phyloP scores from a whole-genome alignment of 2,797 vertebrate genomes.

The Champsocephalus gunnari region DNA sequence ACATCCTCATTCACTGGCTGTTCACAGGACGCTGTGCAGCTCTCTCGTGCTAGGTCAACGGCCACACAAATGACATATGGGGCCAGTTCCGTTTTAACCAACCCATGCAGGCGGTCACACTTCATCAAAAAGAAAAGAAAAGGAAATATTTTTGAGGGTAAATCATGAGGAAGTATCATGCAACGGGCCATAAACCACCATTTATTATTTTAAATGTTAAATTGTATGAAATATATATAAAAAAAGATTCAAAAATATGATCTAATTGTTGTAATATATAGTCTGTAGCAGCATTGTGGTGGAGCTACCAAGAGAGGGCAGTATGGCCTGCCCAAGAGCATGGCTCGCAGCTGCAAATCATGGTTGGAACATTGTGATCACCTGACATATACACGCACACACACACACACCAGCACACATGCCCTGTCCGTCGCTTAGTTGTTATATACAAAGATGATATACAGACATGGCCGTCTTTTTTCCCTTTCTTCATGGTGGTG shows the following conservation, averaged over 20 bases:
- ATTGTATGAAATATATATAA: constrained; percentile 21
- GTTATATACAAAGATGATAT: constrained; percentile 69
- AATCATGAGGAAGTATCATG: constrained; percentile 46
- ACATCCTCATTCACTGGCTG: constrained; percentile 72
- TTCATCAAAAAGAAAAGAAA: constrained; percentile 74
- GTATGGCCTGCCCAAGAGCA: constrained; percentile 81
- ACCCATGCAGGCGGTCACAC: constrained; percentile 69
- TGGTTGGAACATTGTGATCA: constrained; percentile 71
- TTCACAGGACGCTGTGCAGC: constrained; percentile 49
- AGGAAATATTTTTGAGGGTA: constrained; percentile 56
- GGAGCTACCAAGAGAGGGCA: constrained; percentile 85
- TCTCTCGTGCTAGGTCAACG: constrained; percentile 57
- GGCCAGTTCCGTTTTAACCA: constrained; percentile 58
- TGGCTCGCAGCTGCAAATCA: constrained; percentile 64
- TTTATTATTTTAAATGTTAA: constrained; percentile 21
- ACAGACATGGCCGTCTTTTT: constrained; percentile 59
- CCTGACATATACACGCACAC: constrained; percentile 62
- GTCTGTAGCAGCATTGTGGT: constrained; percentile 46
- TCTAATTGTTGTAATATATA: constrained; percentile 49
- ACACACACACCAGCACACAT: constrained; percentile 44
- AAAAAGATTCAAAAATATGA: constrained; percentile 45
- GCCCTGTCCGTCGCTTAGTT: constrained; percentile 57
- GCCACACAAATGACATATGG: constrained; percentile 74
- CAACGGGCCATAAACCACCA: background rate
- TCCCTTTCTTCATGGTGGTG: constrained; percentile 67